Evolutionary conservation across 2,888 invertebrate species (phyloP).

Genomic region (Drosophila pullipes): DNA sequence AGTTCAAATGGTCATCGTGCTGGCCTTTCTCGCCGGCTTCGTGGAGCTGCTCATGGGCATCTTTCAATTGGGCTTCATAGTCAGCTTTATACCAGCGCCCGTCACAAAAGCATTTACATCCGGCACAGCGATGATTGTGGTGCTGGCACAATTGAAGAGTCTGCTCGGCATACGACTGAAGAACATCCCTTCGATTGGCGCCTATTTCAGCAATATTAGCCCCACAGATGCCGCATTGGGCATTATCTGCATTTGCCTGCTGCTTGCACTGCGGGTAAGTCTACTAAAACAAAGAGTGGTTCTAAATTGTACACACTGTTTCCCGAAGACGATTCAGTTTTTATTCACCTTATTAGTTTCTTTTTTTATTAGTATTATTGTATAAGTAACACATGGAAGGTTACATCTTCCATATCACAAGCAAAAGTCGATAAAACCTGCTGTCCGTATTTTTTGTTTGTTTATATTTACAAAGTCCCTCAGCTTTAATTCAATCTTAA

Average conservation of each 20-base stretch:
- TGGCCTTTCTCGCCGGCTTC: conserved; percentile 92
- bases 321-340: too few relatives aligned
- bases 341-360: not conserved
- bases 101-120: conserved; percentile 94
- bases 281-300: not conserved
- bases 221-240: conserved; percentile 89
- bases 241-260: conserved; percentile 88
- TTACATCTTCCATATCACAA: not conserved
- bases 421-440: not conserved
- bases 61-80: conserved; percentile 92
- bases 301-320: not conserved
- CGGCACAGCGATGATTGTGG: conserved; percentile 92
- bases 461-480: not conserved
- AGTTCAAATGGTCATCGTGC: conserved; percentile 90
- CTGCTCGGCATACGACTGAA: conserved; percentile 89
- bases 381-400: not conserved
- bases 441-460: not conserved
- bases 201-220: conserved; percentile 86
- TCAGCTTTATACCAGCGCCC: conserved; percentile 93
- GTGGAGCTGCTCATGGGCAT: conserved; percentile 93
- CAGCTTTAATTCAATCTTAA: not conserved
- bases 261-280: conserved; percentile 90
- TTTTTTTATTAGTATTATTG: not conserved
- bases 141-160: conserved; percentile 90
- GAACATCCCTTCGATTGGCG: conserved; percentile 76